A percentile compares a stretch with the other conserved stretches of the same genome.
These are phyloP conservation scores for Toxotes chatareus DNA, from an alignment of 2,113 vertebrate species.

Conservation along the genomic window DNA sequence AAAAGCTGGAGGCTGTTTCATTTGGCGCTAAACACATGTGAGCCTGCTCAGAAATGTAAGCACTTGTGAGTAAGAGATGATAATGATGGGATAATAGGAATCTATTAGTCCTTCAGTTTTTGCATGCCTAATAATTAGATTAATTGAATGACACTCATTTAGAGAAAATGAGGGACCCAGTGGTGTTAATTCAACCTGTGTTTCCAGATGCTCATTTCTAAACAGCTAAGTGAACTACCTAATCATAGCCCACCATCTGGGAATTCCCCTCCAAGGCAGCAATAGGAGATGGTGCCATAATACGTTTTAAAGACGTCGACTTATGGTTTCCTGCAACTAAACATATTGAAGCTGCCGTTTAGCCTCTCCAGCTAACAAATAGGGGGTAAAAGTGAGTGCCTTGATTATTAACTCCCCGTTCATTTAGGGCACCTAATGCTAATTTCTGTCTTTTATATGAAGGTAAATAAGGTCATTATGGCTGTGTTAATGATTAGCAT, in stretches of 20 bases:
- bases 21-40: constrained; percentile 22
- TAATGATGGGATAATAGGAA: constrained; percentile 81
- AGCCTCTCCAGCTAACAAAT: constrained; percentile 68
- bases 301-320: constrained; percentile 75
- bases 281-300: constrained; percentile 71
- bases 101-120: constrained; percentile 82
- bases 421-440: constrained; percentile 83
- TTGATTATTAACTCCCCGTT: constrained; percentile 85
- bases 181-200: constrained; percentile 84
- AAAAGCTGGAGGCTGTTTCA: constrained; percentile 54
- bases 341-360: constrained; percentile 74
- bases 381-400: constrained; percentile 69
- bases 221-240: constrained; percentile 83
- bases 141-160: constrained; percentile 87
- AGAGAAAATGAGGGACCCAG: constrained; percentile 79
- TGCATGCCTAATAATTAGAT: constrained; percentile 84
- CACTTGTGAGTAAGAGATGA: constrained; percentile 75
- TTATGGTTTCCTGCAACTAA: constrained; percentile 69
- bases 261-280: constrained; percentile 82
- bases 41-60: constrained; percentile 67
- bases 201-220: constrained; percentile 84
- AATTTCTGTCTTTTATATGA: constrained; percentile 85
- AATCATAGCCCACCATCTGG: constrained; percentile 81
- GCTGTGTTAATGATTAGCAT: constrained; percentile 83
- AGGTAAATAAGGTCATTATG: constrained; percentile 88